Evolutionary conservation across 2,113 vertebrate species (phyloP), one percentile per base, ranked within the genome.

Genomic region (Mustela nigripes): DNA sequence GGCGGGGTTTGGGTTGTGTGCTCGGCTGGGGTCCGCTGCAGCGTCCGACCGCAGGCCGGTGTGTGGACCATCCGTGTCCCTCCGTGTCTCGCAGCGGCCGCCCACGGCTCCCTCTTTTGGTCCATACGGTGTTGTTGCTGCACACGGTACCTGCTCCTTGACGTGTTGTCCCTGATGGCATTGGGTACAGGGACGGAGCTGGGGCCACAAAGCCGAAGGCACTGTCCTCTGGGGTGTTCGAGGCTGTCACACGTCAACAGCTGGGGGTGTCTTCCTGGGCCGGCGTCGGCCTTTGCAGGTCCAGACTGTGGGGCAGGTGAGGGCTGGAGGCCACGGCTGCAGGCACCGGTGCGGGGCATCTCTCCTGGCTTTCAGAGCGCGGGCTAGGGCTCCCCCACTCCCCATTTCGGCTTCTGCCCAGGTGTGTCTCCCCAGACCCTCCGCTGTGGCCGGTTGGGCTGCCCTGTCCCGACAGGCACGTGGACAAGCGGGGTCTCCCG

Each of bases 131-230:
- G 39, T 45, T 33, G 14, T 33, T 0, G 11, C 21, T 65, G 15
- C 60, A 4, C 0, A 9, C 28, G 11, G 2, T 0, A 0, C 7
- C 7, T 15, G 2, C 26, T 33, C 7, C 0, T 26, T 50, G 10
- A 6, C 4, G 1, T 5, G 11, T 6, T 16, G 2, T 4, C 58
- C 53, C 3, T 22, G 69, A 42, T 1, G 12, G 39, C 71, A 62
- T 11, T n/a, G 4, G 56, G 56, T 21, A 0, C 73, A 26, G 19
- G 2, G n/a, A 12, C 56, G 11, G 69, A 18, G 16, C 5, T 31
- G 12, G 7, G 53, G 39, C 62, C 28, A 1, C 22, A 48, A 6
- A 11, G 39, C 28, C 1, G 42, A 22, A 11, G 4, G 22, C 4
- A 1, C 11, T 6, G 1, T 24, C 12, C 4, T 33, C 28, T 48